Percentiles rank a stretch among this genome's conserved stretches.
Conservation (phyloP, 2,113 vertebrate genomes). For the Callopanchax toddi region DNA sequence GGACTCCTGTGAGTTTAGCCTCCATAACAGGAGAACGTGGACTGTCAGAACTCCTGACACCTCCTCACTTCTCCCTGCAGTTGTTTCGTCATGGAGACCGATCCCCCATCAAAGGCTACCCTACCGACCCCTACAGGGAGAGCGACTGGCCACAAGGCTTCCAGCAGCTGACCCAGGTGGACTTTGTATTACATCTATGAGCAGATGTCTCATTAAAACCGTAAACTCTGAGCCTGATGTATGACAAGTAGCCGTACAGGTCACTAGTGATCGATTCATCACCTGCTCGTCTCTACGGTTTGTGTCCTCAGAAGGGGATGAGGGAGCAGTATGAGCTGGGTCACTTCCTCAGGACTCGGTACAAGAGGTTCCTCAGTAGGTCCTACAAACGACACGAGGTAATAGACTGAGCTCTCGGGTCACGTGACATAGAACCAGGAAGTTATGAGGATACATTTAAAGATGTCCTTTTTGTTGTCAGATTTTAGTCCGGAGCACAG, state of each 20-base stretch:
- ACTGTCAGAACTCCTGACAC: too few relatives aligned
- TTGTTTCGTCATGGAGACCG: conserved; percentile 94
- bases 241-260: too few relatives aligned
- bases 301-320: conserved; percentile 86
- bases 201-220: too few relatives aligned
- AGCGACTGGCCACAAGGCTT: conserved; percentile 91
- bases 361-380: conserved; percentile 85
- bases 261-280: too few relatives aligned
- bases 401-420: conserved; percentile 27
- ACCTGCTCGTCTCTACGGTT: background rate
- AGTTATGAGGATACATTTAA: too few relatives aligned
- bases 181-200: too few relatives aligned
- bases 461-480: conserved; percentile 58
- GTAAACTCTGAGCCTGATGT: too few relatives aligned
- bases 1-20: too few relatives aligned
- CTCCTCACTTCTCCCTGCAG: conserved; percentile 77
- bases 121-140: conserved; percentile 89
- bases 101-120: conserved; percentile 88
- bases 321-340: conserved; percentile 90
- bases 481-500: conserved; percentile 92
- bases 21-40: too few relatives aligned
- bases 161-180: conserved; percentile 94
- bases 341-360: conserved; percentile 85
- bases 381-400: conserved; percentile 89
- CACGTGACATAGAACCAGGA: background rate